Base-by-base conservation (phyloP, 1,140 invertebrate species). In the Sarcophaga peregrina region DNA sequence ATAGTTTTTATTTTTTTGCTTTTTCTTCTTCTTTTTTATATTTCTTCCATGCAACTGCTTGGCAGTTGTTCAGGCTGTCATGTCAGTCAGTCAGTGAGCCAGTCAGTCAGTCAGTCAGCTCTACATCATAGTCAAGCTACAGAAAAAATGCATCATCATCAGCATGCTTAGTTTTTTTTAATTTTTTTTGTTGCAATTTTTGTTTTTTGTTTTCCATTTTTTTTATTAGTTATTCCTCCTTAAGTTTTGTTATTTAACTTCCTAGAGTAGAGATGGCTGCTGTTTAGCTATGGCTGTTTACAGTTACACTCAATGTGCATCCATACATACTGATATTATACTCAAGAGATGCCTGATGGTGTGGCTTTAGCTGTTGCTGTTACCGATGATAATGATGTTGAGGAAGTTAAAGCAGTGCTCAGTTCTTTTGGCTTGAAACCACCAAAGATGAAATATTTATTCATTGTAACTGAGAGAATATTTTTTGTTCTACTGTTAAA, bases 221-320 rank as follows among this genome's bases (percentile, higher is more conserved):
- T 15, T 74, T 15, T 17, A 46, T 37, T 75, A 75, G n/a, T 75
- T 45, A 17, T 75, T 13, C 73, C 46, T 81, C 78, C 74, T 76
- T 52, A 81, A 62, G 52, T 81, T 68, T 81, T 15, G 54, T 68
- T 81, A 81, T 62, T 81, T 81, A 72, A 81, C 80, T 81, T 81
- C 80, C 80, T 81, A 50, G 75, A 78, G 20, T 25, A 78, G 75
- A 78, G 20, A 78, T 3, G 62, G 17, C 20, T 68, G n/a, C 10
- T 37, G 25, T 37, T 37, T 37, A 37, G 25, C 25, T 37, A 37
- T 37, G 62, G 17, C 20, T 68, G n/a, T 20, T n/a, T n/a, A n/a
- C n/a, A n/a, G n/a, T n/a, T n/a, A n/a, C n/a, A n/a, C n/a, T n/a
- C n/a, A n/a, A n/a, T 68, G 62, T 25, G n/a, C 20, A 9, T n/a